phyloP scores from a whole-genome alignment of 2,888 invertebrate species.

The Nephrotoma appendiculata region DNA sequence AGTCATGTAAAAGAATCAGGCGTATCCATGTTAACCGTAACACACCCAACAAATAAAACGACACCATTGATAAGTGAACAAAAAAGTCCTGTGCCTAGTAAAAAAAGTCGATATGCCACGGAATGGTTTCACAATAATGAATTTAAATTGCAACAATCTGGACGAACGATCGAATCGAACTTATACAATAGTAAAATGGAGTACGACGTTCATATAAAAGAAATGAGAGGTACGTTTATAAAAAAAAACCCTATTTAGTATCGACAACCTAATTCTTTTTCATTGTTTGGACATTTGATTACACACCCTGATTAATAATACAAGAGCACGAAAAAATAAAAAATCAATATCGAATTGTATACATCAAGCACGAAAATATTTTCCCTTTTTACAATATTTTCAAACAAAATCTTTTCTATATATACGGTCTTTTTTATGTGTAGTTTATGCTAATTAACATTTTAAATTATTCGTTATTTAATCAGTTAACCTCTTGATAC shows the following conservation, averaged over 20 bases:
- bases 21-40: neutral
- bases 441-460: neutral
- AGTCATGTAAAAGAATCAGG: neutral
- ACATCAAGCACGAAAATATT: neutral
- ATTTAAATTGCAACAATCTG: constrained; percentile 7
- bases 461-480: neutral
- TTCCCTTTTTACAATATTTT: neutral
- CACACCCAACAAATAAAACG: neutral
- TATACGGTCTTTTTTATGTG: neutral
- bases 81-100: neutral
- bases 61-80: neutral
- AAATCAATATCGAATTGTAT: neutral
- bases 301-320: neutral
- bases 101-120: neutral
- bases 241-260: neutral
- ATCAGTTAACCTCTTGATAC: neutral
- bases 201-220: constrained; percentile 74
- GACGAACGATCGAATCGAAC: neutral
- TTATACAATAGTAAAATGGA: constrained; percentile 46
- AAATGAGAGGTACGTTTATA: constrained; percentile 56
- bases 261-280: neutral
- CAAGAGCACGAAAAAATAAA: neutral
- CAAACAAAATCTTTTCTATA: neutral
- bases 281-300: neutral
- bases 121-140: constrained; percentile 3